Conservation (phyloP, 35 echinoderm and acorn worm species). For the Apostichopus parvimensis region DNA sequence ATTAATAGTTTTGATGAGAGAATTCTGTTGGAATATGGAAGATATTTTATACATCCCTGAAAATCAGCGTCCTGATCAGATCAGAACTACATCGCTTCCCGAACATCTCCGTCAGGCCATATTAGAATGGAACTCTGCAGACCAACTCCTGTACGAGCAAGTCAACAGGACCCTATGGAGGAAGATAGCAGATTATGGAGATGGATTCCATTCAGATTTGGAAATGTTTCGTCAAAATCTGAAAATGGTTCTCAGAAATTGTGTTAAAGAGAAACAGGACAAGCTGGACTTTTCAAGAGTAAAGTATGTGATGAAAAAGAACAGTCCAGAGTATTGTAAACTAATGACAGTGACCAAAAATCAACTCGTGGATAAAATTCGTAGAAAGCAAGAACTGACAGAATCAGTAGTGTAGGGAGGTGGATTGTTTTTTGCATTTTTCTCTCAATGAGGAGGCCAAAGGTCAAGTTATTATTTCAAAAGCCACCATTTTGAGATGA, state of each 20-base stretch:
- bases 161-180: constrained; percentile 89
- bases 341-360: constrained; percentile 11
- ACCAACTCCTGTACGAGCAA: constrained; percentile 70
- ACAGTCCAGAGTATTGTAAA: background rate
- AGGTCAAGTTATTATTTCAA: too few species aligned
- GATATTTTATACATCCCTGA: constrained; percentile 73
- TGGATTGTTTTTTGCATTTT: too few species aligned
- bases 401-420: too few species aligned
- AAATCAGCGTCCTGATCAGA: background rate
- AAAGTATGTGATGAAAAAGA: constrained; percentile 6
- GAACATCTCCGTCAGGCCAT: constrained; percentile 36
- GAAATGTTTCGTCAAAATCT: constrained; percentile 48
- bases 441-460: too few species aligned
- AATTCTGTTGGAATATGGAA: constrained; percentile 57
- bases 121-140: constrained; percentile 62
- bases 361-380: constrained; percentile 29
- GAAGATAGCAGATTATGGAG: constrained; percentile 77
- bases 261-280: background rate
- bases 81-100: background rate
- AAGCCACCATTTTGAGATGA: too few species aligned
- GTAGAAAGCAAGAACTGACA: constrained; percentile 22
- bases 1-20: constrained; percentile 59
- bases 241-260: background rate
- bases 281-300: background rate
- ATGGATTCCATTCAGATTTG: constrained; percentile 70